Conservation (phyloP, 2,113 vertebrate species). For the Catharus fuscescens region DNA sequence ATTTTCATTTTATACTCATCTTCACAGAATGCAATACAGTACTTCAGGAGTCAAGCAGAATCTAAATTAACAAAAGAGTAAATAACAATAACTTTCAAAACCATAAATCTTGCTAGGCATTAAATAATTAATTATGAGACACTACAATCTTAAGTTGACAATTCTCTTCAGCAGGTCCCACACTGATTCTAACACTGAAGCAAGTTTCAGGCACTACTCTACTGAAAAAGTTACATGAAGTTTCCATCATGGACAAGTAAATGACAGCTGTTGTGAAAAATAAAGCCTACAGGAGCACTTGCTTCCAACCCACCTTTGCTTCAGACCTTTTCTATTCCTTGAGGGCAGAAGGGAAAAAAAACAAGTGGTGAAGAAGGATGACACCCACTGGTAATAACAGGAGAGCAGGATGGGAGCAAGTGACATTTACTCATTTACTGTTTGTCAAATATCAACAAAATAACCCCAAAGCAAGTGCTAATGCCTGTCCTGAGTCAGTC, state of each 20-base stretch:
- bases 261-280: background rate
- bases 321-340: background rate
- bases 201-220: background rate
- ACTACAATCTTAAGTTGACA: background rate
- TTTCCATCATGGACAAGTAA: background rate
- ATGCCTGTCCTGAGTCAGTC: background rate
- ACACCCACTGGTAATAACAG: background rate
- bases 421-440: background rate
- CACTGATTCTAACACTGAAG: background rate
- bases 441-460: background rate
- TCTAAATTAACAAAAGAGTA: background rate
- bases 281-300: background rate
- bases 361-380: background rate
- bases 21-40: background rate
- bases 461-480: background rate
- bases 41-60: background rate
- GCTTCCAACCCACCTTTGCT: background rate
- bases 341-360: background rate
- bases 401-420: background rate
- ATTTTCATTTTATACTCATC: background rate
- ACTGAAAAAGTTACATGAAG: background rate
- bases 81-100: background rate
- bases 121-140: background rate
- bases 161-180: background rate
- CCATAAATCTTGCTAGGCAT: background rate